Base-by-base conservation (phyloP, 2,888 invertebrate species). In the Himalopsyche anomala region DNA sequence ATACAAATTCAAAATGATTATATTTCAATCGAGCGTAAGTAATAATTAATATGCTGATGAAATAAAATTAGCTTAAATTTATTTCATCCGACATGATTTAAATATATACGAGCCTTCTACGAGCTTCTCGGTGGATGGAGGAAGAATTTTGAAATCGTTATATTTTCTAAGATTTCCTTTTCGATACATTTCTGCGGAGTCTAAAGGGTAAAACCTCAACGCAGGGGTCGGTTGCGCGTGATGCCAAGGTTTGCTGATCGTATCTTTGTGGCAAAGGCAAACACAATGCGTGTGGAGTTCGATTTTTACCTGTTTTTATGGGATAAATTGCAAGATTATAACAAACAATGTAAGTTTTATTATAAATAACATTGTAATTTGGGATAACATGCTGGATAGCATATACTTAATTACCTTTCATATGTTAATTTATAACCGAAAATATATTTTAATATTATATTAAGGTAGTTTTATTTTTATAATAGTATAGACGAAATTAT, bases 221-320 rank as follows among this genome's bases (percentile, higher is more conserved):
- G 28, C 38, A 74, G 36, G 74, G 74, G 74, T 38, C 12, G 74
- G 36, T 36, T 74, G 36, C 51, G 74, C 74, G 74, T 74, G 36
- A 74, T 74, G 36, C 38, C 12, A 74, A 74, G 74, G 74, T 74
- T 74, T 74, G 36, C 74, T 74, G 74, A 74, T 74, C 19, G 74
- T 74, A 74, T 74, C 74, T 62, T 19, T 62, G 62, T 62, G 62
- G 62, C 62, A 19, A 62, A 62, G 62, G 62, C 62, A 62, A 62
- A 62, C 62, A 62, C 62, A 19, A 28, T 62, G 62, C 62, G 62
- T 62, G 62, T 62, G 28, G 19, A n/a, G 62, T 62, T 62, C 62
- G 62, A 62, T 62, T 62, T 62, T 62, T 62, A 62, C 62, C 62
- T 19, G 62, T 62, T 62, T 56, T 62, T 62, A 19, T 62, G 62